Conservation (phyloP, 2,797 vertebrate species). For the Argya squamiceps region DNA sequence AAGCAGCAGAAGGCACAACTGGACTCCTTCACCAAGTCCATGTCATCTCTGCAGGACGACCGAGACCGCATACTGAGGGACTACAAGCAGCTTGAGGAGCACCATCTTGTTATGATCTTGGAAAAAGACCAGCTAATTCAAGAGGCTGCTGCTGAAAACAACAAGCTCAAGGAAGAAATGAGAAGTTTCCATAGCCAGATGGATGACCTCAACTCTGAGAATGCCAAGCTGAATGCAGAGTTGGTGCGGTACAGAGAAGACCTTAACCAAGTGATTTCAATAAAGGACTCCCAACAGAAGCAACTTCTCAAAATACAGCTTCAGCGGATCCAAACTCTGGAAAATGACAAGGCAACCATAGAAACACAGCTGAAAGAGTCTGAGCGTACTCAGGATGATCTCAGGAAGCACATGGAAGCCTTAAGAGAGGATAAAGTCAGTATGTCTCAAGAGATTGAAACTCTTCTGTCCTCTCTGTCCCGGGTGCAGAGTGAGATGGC, state of each 20-base stretch:
- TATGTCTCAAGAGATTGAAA: constrained; percentile 68
- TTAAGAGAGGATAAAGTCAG: constrained; percentile 67
- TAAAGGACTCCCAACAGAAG: constrained; percentile 96
- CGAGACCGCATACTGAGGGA: constrained; percentile 86
- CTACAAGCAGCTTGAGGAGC: constrained; percentile 92
- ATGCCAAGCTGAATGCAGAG: constrained; percentile 90
- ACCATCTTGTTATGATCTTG: constrained; percentile 85
- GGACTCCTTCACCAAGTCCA: constrained; percentile 90
- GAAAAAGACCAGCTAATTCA: constrained; percentile 94
- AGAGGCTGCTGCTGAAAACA: constrained; percentile 93
- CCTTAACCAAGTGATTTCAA: constrained; percentile 89
- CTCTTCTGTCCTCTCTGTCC: constrained; percentile 43
- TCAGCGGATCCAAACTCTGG: constrained; percentile 81
- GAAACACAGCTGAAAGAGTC: constrained; percentile 71
- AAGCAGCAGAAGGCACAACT: constrained; percentile 83
- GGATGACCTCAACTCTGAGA: constrained; percentile 93
- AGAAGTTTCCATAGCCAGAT: constrained; percentile 83
- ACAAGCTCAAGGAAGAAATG: constrained; percentile 90
- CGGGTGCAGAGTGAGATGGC: constrained; percentile 51
- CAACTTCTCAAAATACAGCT: constrained; percentile 86
- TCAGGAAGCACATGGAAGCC: constrained; percentile 31
- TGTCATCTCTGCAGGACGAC: constrained; percentile 96
- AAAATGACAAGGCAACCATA: constrained; percentile 76
- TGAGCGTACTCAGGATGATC: constrained; percentile 45
- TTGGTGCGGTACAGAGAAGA: constrained; percentile 89